phyloP scores from a whole-genome alignment of 2,113 vertebrate species.

The Pterocles orientalis region DNA sequence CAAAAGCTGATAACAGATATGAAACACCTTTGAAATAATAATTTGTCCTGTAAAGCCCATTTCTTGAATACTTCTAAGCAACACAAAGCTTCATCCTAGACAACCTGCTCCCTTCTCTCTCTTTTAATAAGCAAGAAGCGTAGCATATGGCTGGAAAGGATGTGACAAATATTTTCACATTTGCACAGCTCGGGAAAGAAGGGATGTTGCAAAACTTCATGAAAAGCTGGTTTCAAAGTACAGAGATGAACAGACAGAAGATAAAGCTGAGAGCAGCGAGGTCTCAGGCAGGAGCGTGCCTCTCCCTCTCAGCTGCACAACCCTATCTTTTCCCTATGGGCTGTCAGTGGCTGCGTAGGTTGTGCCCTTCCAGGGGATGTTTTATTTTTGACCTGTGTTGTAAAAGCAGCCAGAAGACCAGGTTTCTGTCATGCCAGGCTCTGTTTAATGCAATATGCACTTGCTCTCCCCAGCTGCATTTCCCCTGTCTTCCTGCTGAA shows the following conservation, averaged over 20 bases:
- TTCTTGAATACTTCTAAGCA: conserved; percentile 14
- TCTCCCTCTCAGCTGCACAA: background rate
- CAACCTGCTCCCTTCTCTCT: conserved; percentile 4
- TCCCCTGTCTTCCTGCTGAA: conserved; percentile 36
- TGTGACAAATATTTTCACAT: background rate
- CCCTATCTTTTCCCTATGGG: background rate
- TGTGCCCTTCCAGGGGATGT: background rate
- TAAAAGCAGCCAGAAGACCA: background rate
- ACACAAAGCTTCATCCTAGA: background rate
- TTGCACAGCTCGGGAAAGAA: background rate
- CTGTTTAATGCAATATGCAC: background rate
- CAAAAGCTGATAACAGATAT: conserved; percentile 21
- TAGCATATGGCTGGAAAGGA: background rate
- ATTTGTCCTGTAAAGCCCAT: background rate
- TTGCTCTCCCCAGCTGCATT: conserved; percentile 15
- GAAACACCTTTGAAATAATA: conserved; percentile 44
- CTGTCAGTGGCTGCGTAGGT: background rate
- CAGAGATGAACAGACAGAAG: background rate
- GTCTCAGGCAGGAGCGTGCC: rapidly evolving
- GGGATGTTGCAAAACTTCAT: background rate
- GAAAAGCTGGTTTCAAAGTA: background rate
- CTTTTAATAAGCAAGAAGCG: conserved; percentile 41
- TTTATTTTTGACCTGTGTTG: background rate
- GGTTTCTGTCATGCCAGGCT: background rate
- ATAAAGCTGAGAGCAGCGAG: background rate